Conservation (phyloP, 2,797 vertebrate species). For the Ctenopoma kingsleyae region DNA sequence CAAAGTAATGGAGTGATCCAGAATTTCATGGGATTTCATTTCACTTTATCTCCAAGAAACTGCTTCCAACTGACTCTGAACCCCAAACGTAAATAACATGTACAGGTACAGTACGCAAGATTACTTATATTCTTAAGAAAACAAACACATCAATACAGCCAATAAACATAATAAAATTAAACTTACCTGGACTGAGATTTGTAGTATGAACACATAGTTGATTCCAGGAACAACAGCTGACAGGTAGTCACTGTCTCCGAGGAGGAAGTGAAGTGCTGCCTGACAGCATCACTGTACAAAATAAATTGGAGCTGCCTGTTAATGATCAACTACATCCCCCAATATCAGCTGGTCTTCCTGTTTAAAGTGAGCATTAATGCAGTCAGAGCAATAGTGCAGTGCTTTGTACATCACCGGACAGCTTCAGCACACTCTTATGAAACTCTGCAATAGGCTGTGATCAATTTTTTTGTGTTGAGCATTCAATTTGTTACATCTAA, state of each 20-base stretch:
- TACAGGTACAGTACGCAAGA: neutral
- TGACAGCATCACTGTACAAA: constrained; percentile 70
- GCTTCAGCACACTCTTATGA: neutral
- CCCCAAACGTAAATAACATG: neutral
- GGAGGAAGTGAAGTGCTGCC: constrained; percentile 74
- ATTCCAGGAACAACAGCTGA: constrained; percentile 19
- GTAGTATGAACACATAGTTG: constrained; percentile 41
- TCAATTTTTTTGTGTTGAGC: neutral
- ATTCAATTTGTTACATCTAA: neutral
- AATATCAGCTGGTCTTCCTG: constrained; percentile 39
- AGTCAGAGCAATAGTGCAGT: constrained; percentile 3
- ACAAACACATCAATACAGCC: neutral
- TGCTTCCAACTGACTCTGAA: neutral
- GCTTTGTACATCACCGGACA: neutral
- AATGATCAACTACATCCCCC: constrained; percentile 79
- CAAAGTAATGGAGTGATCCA: too few relatives aligned
- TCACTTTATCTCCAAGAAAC: neutral
- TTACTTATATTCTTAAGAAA: neutral
- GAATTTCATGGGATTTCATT: neutral
- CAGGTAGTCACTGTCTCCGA: constrained; percentile 41
- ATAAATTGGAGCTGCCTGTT: constrained; percentile 77
- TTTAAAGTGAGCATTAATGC: constrained; percentile 32
- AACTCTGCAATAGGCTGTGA: neutral
- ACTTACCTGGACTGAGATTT: constrained; percentile 71
- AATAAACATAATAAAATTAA: neutral